phyloP scores from a whole-genome alignment of 2,113 vertebrate species.

The Actenoides lindsayi region DNA sequence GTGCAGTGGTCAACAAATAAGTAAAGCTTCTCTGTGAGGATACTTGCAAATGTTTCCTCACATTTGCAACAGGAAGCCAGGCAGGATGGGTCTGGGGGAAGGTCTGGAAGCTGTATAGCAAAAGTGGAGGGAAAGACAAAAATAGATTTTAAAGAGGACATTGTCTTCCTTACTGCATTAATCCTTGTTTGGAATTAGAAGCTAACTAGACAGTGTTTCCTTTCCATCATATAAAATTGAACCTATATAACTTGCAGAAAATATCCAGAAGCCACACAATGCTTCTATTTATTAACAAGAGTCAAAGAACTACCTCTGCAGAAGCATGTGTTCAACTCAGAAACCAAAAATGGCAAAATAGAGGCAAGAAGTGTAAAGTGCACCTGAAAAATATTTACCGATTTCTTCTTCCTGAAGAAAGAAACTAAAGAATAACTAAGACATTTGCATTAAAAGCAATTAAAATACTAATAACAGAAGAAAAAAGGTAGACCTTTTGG shows the following conservation, averaged over 20 bases:
- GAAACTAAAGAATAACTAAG: not conserved
- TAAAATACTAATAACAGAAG: not conserved
- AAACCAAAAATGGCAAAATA: not conserved
- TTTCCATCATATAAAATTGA: not conserved
- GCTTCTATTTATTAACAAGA: constrained; percentile 8
- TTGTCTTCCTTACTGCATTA: constrained; percentile 57
- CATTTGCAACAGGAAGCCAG: constrained; percentile 41
- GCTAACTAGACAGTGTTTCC: constrained; percentile 20
- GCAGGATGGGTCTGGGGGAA: constrained; percentile 55
- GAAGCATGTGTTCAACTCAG: not conserved
- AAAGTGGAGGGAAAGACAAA: constrained; percentile 51
- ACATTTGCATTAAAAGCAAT: not conserved
- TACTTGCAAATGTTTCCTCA: constrained; percentile 18
- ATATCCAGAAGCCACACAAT: constrained; percentile 18
- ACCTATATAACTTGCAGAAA: constrained; percentile 30
- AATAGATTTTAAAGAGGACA: constrained; percentile 66
- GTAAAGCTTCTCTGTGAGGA: not conserved
- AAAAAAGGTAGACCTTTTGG: not conserved
- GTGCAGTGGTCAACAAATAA: not conserved
- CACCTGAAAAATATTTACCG: not conserved
- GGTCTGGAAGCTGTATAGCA: constrained; percentile 52
- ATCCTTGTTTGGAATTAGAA: constrained; percentile 35
- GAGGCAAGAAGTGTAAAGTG: not conserved
- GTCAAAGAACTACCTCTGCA: not conserved
- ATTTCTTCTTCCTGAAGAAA: not conserved